Conservation (phyloP, 2,113 vertebrate species). For the Misgurnus mizolepis region DNA sequence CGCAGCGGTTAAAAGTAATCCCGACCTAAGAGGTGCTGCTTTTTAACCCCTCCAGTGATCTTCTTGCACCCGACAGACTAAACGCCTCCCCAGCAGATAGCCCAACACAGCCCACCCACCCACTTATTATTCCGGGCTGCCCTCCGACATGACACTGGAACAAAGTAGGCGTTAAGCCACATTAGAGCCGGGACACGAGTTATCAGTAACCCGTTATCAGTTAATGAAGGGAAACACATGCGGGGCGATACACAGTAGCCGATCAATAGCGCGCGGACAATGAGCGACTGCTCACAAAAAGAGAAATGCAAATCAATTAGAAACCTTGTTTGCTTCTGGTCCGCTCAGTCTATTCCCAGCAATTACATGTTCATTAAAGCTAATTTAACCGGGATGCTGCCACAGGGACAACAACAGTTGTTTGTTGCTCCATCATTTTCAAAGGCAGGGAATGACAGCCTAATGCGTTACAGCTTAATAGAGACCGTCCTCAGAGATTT, state of each 20-base stretch:
- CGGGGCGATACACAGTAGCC: constrained; percentile 94
- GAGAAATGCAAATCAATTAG: constrained; percentile 98
- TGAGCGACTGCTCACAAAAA: constrained; percentile 83
- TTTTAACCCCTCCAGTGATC: constrained; percentile 99
- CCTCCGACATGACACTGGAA: constrained; percentile 98
- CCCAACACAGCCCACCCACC: constrained; percentile 97
- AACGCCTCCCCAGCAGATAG: constrained; percentile 82
- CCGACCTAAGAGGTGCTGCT: constrained; percentile 89
- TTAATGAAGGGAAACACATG: constrained; percentile 99
- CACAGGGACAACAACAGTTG: constrained; percentile 84
- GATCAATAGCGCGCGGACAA: constrained; percentile 98
- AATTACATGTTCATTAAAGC: constrained; percentile 99
- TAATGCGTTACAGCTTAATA: constrained; percentile 71
- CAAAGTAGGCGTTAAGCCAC: constrained; percentile 99
- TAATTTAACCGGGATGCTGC: constrained; percentile 92
- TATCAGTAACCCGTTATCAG: constrained; percentile 99
- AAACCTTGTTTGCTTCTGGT: constrained; percentile 99
- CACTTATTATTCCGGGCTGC: constrained; percentile 91
- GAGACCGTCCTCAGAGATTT: constrained; percentile 56
- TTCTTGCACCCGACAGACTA: constrained; percentile 85
- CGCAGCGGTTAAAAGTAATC: constrained; percentile 80
- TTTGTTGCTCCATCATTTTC: constrained; percentile 77
- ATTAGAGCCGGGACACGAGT: constrained; percentile 98
- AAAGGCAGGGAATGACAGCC: constrained; percentile 79
- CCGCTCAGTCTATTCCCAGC: constrained; percentile 96